Evolutionary conservation across 2,797 vertebrate species (phyloP).

Genomic region (Enteromius paludinosus): DNA sequence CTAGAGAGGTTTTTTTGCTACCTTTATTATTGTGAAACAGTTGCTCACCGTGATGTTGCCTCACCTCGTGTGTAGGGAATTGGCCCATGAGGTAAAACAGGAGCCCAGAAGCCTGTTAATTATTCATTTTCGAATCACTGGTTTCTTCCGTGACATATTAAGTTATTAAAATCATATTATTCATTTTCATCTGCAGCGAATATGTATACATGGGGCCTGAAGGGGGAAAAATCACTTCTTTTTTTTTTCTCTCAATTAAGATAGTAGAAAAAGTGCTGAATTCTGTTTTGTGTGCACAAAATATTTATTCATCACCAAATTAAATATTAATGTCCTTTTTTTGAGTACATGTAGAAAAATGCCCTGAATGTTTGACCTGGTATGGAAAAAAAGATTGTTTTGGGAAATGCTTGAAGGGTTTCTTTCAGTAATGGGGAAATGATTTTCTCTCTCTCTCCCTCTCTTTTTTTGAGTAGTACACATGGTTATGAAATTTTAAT

Average conservation of each 20-base stretch:
- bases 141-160: slow-evolving; percentile 49
- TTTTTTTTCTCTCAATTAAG: slow-evolving; percentile 53
- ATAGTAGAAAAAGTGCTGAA: slow-evolving; percentile 57
- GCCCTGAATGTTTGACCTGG: slow-evolving; percentile 60
- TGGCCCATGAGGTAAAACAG: slow-evolving; percentile 45
- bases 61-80: slow-evolving; percentile 13
- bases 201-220: slow-evolving; percentile 36
- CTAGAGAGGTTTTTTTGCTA: slow-evolving; percentile 24
- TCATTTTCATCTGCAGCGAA: slow-evolving; percentile 47
- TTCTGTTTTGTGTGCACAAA: slow-evolving; percentile 47
- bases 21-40: neutral
- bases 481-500: slow-evolving; percentile 65
- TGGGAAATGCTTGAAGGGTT: slow-evolving; percentile 43
- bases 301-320: slow-evolving; percentile 59
- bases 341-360: slow-evolving; percentile 51
- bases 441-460: slow-evolving; percentile 21
- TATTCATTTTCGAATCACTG: slow-evolving; percentile 53
- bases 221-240: slow-evolving; percentile 24
- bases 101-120: slow-evolving; percentile 54
- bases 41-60: neutral
- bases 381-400: slow-evolving; percentile 43
- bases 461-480: slow-evolving; percentile 20
- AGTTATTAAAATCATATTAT: slow-evolving; percentile 56
- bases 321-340: slow-evolving; percentile 64
- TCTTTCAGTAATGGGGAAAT: slow-evolving; percentile 57